Conservation (phyloP, 2,797 vertebrate species). For the Lepilemur ruficaudatus region DNA sequence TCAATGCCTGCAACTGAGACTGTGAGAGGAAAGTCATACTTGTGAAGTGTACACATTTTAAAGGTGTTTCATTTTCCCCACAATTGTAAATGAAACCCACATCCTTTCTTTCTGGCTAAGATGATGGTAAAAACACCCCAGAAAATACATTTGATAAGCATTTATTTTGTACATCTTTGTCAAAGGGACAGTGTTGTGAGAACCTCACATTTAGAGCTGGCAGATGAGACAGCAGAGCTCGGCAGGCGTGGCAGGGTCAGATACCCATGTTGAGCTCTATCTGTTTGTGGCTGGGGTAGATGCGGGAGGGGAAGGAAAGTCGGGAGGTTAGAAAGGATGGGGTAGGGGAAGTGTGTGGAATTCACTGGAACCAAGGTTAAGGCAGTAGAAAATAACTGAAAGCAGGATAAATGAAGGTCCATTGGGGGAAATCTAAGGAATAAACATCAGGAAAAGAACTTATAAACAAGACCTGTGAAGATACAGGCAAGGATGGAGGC, state of each 20-base stretch:
- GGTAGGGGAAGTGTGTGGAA: neutral
- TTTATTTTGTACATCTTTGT: neutral
- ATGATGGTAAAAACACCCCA: neutral
- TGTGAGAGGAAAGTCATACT: neutral
- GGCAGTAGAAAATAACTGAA: neutral
- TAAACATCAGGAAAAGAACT: neutral
- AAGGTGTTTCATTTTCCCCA: neutral
- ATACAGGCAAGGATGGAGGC: neutral
- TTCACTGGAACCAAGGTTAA: neutral
- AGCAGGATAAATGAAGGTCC: neutral
- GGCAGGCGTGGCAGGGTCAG: neutral
- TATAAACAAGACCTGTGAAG: neutral
- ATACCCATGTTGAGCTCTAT: neutral
- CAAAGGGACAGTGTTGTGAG: neutral
- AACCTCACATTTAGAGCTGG: neutral
- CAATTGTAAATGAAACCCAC: slow-evolving; percentile 15
- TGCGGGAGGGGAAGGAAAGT: neutral
- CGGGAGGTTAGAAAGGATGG: neutral
- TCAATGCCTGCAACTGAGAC: neutral
- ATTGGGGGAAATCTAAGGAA: neutral
- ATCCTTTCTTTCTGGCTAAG: slow-evolving; percentile 30
- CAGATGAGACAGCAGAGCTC: neutral
- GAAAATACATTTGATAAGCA: neutral
- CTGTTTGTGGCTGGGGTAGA: neutral
- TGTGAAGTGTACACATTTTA: neutral